phyloP scores from a whole-genome alignment of 2,797 vertebrate genomes.

The Eulemur rubriventer region DNA sequence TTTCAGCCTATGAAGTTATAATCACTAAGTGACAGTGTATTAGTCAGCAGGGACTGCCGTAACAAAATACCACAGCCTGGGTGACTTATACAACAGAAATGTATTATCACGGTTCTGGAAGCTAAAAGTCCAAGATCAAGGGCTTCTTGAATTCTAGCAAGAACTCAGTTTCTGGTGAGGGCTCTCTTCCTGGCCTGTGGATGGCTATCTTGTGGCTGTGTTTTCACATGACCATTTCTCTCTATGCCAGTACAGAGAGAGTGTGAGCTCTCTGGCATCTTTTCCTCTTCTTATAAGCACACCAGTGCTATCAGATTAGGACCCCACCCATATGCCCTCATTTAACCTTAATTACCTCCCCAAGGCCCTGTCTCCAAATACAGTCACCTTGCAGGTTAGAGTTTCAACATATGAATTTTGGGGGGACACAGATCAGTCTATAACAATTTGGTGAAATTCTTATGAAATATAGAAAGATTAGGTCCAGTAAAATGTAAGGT shows the following conservation, averaged over 20 bases:
- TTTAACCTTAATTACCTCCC: not conserved
- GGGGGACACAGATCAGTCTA: not conserved
- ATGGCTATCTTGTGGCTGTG: not conserved
- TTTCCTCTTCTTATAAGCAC: not conserved
- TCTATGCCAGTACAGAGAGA: not conserved
- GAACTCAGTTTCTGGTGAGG: not conserved
- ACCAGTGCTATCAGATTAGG: not conserved
- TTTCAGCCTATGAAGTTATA: not conserved
- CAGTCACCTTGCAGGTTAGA: not conserved
- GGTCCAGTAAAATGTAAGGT: not conserved
- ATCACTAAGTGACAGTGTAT: not conserved
- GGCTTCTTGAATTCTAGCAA: not conserved
- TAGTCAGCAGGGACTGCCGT: not conserved
- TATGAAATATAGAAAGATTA: not conserved
- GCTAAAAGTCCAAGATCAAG: not conserved
- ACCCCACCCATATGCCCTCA: not conserved
- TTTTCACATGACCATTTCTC: not conserved
- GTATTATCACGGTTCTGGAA: not conserved
- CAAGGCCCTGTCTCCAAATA: not conserved
- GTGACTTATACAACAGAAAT: not conserved
- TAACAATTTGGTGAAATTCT: not conserved
- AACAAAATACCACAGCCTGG: not conserved
- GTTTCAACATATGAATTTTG: not conserved
- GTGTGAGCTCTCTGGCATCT: not conserved
- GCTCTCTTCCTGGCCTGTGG: not conserved